These are phyloP conservation scores for Paratilapia polleni DNA, from an alignment of 2,113 vertebrate genomes.

Conservation along the genomic window DNA sequence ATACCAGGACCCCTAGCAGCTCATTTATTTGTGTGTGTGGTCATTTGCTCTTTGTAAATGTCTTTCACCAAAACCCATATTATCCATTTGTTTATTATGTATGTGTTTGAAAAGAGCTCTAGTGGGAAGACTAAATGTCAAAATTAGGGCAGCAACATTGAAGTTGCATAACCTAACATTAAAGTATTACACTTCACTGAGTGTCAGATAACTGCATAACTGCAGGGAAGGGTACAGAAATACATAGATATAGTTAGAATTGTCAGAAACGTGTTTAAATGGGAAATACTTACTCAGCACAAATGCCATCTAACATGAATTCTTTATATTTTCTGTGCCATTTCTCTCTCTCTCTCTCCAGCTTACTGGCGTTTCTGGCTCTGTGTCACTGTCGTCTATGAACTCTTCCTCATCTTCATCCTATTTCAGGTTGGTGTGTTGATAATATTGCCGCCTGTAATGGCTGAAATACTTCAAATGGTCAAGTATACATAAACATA, in stretches of 20 bases:
- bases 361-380: slow-evolving; percentile 99
- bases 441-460: neutral
- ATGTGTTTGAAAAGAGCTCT: neutral
- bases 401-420: slow-evolving; percentile 99
- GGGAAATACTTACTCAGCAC: neutral
- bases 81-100: neutral
- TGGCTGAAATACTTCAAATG: neutral
- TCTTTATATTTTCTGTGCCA: neutral
- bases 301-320: neutral
- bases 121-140: neutral
- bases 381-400: slow-evolving; percentile 96
- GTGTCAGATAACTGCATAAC: neutral
- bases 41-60: neutral
- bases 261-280: too few species aligned
- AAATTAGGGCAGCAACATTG: neutral
- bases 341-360: slow-evolving; percentile 55
- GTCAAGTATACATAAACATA: neutral
- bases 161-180: neutral
- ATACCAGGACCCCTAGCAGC: neutral
- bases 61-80: neutral
- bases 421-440: slow-evolving; percentile 91
- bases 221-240: neutral
- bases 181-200: neutral
- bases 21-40: neutral
- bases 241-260: neutral